These are phyloP conservation scores for Digitonthophagus gazella DNA, from an alignment of 2,888 invertebrate genomes.

Conservation along the genomic window DNA sequence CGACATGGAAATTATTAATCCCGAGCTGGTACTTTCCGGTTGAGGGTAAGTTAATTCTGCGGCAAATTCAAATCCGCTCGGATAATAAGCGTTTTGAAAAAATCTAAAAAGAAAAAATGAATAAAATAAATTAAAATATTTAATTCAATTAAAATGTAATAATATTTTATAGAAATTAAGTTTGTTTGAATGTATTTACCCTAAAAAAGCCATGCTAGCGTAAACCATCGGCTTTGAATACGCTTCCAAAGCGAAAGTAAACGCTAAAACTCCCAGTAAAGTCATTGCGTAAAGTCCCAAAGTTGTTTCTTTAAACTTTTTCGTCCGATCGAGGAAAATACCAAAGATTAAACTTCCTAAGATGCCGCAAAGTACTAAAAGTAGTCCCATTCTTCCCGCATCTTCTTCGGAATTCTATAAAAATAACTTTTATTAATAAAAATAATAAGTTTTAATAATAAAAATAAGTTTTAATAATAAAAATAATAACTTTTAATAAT, in stretches of 20 bases:
- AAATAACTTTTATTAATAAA: not conserved
- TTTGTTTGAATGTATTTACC: slow-evolving; percentile 28
- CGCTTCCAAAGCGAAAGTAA: slow-evolving; percentile 33
- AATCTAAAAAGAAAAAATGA: slow-evolving; percentile 32
- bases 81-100: slow-evolving; percentile 39
- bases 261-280: slow-evolving; percentile 32
- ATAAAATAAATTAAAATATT: not conserved
- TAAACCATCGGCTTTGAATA: slow-evolving; percentile 32
- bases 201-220: slow-evolving; percentile 31
- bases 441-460: slow-evolving; percentile 4
- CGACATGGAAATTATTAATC: slow-evolving; percentile 38
- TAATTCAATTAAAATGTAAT: not conserved
- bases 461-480: not conserved
- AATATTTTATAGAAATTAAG: not conserved
- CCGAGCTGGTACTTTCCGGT: slow-evolving; percentile 40
- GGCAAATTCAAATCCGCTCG: slow-evolving; percentile 40
- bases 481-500: not conserved
- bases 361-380: slow-evolving; percentile 91
- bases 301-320: slow-evolving; percentile 56
- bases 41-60: slow-evolving; percentile 41
- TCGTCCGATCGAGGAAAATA: slow-evolving; percentile 87
- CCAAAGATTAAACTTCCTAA: slow-evolving; percentile 86
- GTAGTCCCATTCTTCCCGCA: slow-evolving; percentile 85
- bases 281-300: slow-evolving; percentile 33
- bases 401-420: slow-evolving; percentile 63